Conservation (phyloP, 2,888 invertebrate genomes). For the Polydrusus tereticollis region DNA sequence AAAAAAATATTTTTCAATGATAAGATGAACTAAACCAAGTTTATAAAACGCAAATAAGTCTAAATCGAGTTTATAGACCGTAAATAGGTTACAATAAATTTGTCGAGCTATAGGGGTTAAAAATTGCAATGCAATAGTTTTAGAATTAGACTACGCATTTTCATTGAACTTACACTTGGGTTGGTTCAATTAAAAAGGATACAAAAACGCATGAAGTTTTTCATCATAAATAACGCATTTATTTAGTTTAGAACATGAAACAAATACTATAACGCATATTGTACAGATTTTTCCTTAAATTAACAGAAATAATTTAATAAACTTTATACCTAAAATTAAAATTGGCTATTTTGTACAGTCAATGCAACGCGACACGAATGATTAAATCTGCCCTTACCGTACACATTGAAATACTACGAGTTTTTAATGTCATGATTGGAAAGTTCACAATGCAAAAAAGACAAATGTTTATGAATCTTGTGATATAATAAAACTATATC, state of each 20-base stretch:
- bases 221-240: constrained; percentile 14
- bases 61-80: too few relatives aligned
- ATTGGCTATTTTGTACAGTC: constrained; percentile 61
- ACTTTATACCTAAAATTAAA: constrained; percentile 50
- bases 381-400: constrained; percentile 51
- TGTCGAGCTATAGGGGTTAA: too few relatives aligned
- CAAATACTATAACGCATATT: constrained; percentile 49
- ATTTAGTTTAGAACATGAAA: constrained; percentile 17
- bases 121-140: too few relatives aligned
- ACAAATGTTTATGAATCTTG: neutral
- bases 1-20: too few relatives aligned
- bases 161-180: too few relatives aligned
- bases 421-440: constrained; percentile 39
- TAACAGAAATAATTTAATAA: constrained; percentile 57
- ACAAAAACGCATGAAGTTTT: constrained; percentile 17
- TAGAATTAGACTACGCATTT: too few relatives aligned
- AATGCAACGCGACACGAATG: constrained; percentile 53
- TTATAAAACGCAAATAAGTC: too few relatives aligned
- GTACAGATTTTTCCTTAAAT: constrained; percentile 54
- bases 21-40: too few relatives aligned
- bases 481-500: constrained; percentile 36
- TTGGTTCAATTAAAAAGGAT: too few relatives aligned
- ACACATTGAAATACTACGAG: constrained; percentile 50
- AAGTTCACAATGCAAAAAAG: constrained; percentile 41
- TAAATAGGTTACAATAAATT: too few relatives aligned